Evolutionary conservation across 2,113 vertebrate species (phyloP).

Genomic region (Silurus asotus): DNA sequence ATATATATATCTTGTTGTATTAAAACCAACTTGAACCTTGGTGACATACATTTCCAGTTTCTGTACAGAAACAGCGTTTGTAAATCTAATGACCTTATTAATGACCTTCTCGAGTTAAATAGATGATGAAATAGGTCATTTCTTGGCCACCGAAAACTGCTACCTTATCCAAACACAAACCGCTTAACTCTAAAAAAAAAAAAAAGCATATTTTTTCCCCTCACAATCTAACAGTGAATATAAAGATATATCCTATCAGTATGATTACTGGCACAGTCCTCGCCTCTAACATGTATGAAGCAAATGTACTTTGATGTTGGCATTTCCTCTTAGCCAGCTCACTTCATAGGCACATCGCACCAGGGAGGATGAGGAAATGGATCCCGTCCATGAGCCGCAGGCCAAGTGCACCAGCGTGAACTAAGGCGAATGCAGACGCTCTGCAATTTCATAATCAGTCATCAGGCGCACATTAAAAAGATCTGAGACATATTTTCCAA

Average conservation of each 20-base stretch:
- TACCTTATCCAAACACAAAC: neutral
- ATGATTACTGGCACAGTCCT: constrained; percentile 13
- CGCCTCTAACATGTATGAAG: constrained; percentile 5
- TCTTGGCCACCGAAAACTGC: neutral
- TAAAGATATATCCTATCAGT: neutral
- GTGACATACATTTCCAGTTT: no score
- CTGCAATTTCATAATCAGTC: constrained; percentile 39
- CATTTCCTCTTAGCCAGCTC: constrained; percentile 1
- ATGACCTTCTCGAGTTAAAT: no score
- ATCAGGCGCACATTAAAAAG: constrained; percentile 40
- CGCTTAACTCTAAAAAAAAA: neutral
- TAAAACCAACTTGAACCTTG: no score
- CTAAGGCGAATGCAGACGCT: neutral
- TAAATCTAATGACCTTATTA: no score
- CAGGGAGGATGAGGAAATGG: constrained; percentile 20
- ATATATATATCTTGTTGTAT: no score
- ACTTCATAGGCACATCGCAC: constrained; percentile 35
- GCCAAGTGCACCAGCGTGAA: neutral
- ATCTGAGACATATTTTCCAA: constrained; percentile 37
- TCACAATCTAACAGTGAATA: neutral
- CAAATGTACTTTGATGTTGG: constrained; percentile 27
- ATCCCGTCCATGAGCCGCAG: constrained; percentile 16
- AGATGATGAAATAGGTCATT: no score
- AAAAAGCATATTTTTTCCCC: neutral
- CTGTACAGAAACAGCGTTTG: no score